phyloP scores from a whole-genome alignment of 2,797 vertebrate genomes.

The Adrianichthys oophorus region DNA sequence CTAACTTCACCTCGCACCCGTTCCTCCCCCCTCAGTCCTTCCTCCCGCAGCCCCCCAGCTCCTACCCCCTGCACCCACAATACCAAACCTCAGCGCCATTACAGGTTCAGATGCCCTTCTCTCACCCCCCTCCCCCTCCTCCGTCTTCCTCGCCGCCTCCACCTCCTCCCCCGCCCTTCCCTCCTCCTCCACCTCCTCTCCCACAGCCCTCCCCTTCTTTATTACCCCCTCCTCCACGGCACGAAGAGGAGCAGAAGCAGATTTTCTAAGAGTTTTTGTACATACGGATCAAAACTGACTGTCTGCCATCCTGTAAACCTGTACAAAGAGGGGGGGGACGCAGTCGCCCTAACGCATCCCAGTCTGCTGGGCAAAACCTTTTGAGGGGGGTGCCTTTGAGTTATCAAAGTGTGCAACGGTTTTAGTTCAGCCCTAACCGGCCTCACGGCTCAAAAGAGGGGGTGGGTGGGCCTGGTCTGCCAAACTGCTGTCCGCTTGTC shows the following conservation, averaged over 20 bases:
- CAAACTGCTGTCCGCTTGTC: conserved; percentile 39
- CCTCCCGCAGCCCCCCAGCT: conserved; percentile 26
- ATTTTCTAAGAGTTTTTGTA: conserved; percentile 88
- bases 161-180: conserved; percentile 22
- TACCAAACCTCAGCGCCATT: conserved; percentile 44
- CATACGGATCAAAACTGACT: conserved; percentile 66
- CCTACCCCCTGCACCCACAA: conserved; percentile 46
- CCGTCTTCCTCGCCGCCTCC: conserved; percentile 29
- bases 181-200: conserved; percentile 33
- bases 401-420: conserved; percentile 1
- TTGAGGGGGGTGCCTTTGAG: conserved; percentile 12
- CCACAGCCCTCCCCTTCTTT: conserved; percentile 29
- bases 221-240: conserved; percentile 69
- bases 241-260: conserved; percentile 83
- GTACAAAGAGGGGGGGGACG: conserved; percentile 42
- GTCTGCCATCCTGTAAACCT: conserved; percentile 59
- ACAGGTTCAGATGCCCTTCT: conserved; percentile 27
- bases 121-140: conserved; percentile 33
- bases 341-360: conserved; percentile 30
- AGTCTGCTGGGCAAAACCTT: conserved; percentile 26
- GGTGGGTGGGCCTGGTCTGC: conserved; percentile 18
- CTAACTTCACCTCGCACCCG: conserved; percentile 51
- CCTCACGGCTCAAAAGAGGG: too few species aligned
- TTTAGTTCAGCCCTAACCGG: conserved; percentile 6
- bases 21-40: conserved; percentile 57